Evolutionary conservation across 2,797 vertebrate species (phyloP).

Genomic region (Limosa lapponica): DNA sequence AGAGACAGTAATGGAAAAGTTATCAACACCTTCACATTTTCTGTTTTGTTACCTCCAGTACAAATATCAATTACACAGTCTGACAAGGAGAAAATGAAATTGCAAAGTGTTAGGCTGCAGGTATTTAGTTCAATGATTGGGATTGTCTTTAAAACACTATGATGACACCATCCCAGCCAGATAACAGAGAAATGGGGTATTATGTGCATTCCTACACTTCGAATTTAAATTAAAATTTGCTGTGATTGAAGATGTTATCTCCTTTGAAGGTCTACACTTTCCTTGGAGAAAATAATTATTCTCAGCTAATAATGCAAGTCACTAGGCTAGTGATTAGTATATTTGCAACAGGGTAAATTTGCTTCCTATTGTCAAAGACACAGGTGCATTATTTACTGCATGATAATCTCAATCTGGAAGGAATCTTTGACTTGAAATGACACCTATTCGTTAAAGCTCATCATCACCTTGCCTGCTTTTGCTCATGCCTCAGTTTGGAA

Average conservation of each 20-base stretch:
- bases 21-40: conserved; percentile 26
- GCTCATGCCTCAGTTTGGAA: background rate
- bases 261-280: conserved; percentile 36
- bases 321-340: conserved; percentile 48
- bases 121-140: conserved; percentile 25
- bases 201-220: background rate
- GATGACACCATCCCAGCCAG: background rate
- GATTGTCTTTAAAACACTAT: conserved; percentile 23
- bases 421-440: conserved; percentile 8
- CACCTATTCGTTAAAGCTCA: background rate
- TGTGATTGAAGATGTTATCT: conserved; percentile 53
- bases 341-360: conserved; percentile 51
- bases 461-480: background rate
- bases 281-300: conserved; percentile 65
- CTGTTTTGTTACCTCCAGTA: conserved; percentile 32
- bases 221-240: conserved; percentile 58
- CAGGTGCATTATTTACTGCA: background rate
- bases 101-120: conserved; percentile 22
- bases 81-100: conserved; percentile 65
- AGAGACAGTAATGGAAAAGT: background rate
- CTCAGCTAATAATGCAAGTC: conserved; percentile 40
- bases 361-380: conserved; percentile 11
- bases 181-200: background rate
- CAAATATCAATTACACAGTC: conserved; percentile 58
- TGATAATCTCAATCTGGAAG: conserved; percentile 19